These are phyloP conservation scores for Anthoptus insignis DNA, from an alignment of 2,888 invertebrate genomes.

Conservation along the genomic window DNA sequence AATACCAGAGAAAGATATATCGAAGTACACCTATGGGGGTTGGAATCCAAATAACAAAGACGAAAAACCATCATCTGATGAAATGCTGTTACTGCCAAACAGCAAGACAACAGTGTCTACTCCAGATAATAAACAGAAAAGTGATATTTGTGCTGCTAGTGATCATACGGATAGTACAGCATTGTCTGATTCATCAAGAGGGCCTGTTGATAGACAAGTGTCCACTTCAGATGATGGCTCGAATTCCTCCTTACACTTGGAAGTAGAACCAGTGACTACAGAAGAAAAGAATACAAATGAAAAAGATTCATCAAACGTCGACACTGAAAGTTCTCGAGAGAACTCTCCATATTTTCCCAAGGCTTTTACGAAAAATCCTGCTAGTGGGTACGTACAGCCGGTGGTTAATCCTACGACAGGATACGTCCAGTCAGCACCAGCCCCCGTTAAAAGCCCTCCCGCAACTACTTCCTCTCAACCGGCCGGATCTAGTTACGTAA, in stretches of 20 bases:
- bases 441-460: slow-evolving; percentile 55
- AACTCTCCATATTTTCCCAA: slow-evolving; percentile 71
- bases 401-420: slow-evolving; percentile 61
- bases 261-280: slow-evolving; percentile 63
- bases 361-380: slow-evolving; percentile 68
- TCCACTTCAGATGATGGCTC: slow-evolving; percentile 79
- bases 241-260: slow-evolving; percentile 73
- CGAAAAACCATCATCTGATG: slow-evolving; percentile 80
- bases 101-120: slow-evolving; percentile 66
- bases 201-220: slow-evolving; percentile 69
- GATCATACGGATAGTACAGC: slow-evolving; percentile 81
- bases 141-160: slow-evolving; percentile 73
- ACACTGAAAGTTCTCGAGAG: slow-evolving; percentile 65
- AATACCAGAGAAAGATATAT: slow-evolving; percentile 76
- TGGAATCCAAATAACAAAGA: slow-evolving; percentile 77
- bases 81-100: slow-evolving; percentile 76
- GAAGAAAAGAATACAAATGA: slow-evolving; percentile 59
- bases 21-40: slow-evolving; percentile 73
- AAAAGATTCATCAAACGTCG: slow-evolving; percentile 63
- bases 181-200: slow-evolving; percentile 75
- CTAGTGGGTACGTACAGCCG: slow-evolving; percentile 69
- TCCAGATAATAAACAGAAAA: slow-evolving; percentile 70
- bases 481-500: slow-evolving; percentile 77
- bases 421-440: slow-evolving; percentile 67
- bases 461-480: slow-evolving; percentile 58